These are phyloP conservation scores for Polydrusus pterygomalis DNA, from an alignment of 2,888 invertebrate species.

Conservation along the genomic window DNA sequence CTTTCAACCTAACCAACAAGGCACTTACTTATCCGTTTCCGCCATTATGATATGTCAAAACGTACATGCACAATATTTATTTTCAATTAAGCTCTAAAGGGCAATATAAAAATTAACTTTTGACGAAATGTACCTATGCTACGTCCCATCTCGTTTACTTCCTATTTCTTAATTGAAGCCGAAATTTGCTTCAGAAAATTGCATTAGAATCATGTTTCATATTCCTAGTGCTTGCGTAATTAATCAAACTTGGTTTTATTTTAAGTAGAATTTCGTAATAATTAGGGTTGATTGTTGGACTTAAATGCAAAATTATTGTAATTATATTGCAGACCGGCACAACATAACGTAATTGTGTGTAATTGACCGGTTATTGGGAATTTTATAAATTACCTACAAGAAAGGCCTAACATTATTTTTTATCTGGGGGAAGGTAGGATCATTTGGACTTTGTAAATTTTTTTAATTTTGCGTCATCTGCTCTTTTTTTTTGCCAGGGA, in stretches of 20 bases:
- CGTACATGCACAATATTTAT: background rate
- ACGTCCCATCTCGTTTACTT: slow-evolving; percentile 6
- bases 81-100: background rate
- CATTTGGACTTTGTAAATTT: no score
- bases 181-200: slow-evolving; percentile 17
- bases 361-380: background rate
- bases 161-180: background rate
- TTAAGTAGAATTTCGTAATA: background rate
- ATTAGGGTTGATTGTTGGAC: background rate
- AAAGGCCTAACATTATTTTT: background rate
- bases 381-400: background rate
- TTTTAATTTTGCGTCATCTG: no score
- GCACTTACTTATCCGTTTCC: background rate
- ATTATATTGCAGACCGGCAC: background rate
- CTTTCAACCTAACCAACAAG: no score
- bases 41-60: background rate
- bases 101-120: background rate
- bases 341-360: no score
- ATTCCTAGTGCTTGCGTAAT: slow-evolving; percentile 8
- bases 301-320: background rate
- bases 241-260: slow-evolving; percentile 10
- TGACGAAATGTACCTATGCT: background rate
- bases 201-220: slow-evolving; percentile 10
- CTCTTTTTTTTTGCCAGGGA: no score
- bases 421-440: no score